Conservation (phyloP, 2,113 vertebrate genomes). For the Eurypyga helias region DNA sequence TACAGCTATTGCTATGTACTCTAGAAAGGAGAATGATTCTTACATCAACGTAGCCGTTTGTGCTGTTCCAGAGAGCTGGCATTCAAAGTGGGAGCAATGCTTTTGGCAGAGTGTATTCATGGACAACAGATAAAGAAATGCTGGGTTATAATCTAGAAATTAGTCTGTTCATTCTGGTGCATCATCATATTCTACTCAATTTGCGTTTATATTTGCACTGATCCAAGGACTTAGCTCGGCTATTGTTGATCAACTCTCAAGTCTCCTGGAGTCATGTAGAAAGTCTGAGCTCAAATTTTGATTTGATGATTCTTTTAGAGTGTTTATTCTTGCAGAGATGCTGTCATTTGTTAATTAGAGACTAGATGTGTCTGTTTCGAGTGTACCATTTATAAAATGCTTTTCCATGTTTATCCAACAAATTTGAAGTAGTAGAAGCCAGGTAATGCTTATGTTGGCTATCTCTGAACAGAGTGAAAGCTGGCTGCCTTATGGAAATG, state of each 20-base stretch:
- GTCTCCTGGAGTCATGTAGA: neutral
- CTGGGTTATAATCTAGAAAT: neutral
- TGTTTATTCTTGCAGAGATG: neutral
- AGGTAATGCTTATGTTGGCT: neutral
- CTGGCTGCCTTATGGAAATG: neutral
- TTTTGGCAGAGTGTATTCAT: neutral
- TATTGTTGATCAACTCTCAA: neutral
- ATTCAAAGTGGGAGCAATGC: neutral
- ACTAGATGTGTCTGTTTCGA: neutral
- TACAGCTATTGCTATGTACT: neutral
- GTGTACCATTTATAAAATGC: neutral
- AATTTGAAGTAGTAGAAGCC: neutral
- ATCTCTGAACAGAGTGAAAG: neutral
- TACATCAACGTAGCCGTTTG: fast-evolving
- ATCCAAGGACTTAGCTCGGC: neutral
- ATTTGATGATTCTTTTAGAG: neutral
- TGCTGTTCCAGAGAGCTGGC: neutral
- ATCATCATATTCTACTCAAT: neutral
- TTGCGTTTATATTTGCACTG: neutral
- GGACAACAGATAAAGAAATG: neutral
- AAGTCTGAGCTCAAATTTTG: neutral
- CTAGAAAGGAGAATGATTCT: fast-evolving
- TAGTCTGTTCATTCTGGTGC: neutral
- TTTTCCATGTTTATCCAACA: neutral
- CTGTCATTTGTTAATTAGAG: neutral